Evolutionary conservation across 2,888 invertebrate genomes (phyloP), one percentile per base, ranked within the genome.

Genomic region (Volucella bombylans): DNA sequence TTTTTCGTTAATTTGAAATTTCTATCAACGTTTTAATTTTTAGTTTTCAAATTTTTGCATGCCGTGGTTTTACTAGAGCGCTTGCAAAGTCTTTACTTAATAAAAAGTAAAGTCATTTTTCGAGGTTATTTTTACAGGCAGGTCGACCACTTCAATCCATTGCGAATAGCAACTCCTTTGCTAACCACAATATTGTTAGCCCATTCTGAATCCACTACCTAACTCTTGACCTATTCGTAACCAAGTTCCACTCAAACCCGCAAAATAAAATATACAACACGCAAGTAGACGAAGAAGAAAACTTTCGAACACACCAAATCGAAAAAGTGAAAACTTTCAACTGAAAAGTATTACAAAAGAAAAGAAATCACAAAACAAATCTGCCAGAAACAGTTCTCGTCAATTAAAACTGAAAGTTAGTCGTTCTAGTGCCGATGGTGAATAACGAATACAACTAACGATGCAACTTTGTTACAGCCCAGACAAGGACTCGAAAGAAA

Each of bases 361-460:
- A 43, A 54, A 55, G 50, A 52, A 76, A 69, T 69, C 23, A n/a
- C 18, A 77, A 72, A 72, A 72, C 62, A 72, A 78, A 82, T 72
- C 78, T 68, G 78, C 61, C 65, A 77, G 61, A 72, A 82, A 82
- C 82, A 82, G 72, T 61, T 72, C 72, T 67, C 78, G 82, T 82
- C 82, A 82, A 82, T 82, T 82, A 82, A 78, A 78, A 82, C 72
- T 67, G 61, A 82, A 82, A 82, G 72, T 82, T 82, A n/a, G 82
- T 72, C 31, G 31, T 31, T 67, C 55, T 68, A 14, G 14, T 49
- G 67, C 50, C 47, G 39, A 57, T 52, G 47, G 9, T 50, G 41
- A 67, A 78, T 62, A 57, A 62, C 50, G 43, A 72, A 67, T 67
- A 72, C 61, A 71, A 72, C 65, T 62, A 50, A 82, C 45, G 50